Evolutionary conservation across 92 coral and sea anemone genomes (phyloP).

Genomic region (Zoanthus sociatus): DNA sequence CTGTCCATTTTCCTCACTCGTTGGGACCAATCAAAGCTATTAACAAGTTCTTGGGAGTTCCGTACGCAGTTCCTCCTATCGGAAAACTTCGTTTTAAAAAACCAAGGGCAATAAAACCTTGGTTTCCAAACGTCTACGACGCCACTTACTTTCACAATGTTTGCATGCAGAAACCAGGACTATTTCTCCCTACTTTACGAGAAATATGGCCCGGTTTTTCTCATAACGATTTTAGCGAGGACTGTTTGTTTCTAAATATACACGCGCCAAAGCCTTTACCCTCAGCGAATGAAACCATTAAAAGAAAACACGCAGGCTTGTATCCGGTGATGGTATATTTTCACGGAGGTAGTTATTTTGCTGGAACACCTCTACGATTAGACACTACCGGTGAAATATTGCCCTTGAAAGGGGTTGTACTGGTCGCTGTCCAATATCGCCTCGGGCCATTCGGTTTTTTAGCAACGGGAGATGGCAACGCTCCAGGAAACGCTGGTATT

Average conservation of each 20-base stretch:
- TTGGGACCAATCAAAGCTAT: conserved; percentile 48
- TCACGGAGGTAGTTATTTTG: conserved; percentile 43
- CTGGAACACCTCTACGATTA: conserved; percentile 41
- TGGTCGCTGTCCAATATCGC: conserved; percentile 47
- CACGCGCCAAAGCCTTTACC: conserved; percentile 29
- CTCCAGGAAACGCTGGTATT: conserved; percentile 51
- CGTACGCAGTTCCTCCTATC: conserved; percentile 34
- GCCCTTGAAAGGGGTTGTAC: conserved; percentile 35
- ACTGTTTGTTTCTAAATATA: conserved; percentile 42
- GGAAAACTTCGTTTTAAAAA: conserved; percentile 33
- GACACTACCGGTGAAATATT: conserved; percentile 37
- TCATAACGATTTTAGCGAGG: conserved; percentile 32
- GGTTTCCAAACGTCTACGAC: conserved; percentile 28
- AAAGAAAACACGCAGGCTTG: conserved; percentile 8
- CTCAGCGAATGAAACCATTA: conserved; percentile 20
- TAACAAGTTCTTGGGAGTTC: conserved; percentile 53
- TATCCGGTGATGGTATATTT: conserved; percentile 49
- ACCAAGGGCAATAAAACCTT: conserved; percentile 15
- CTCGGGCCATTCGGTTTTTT: conserved; percentile 41
- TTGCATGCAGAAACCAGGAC: conserved; percentile 7
- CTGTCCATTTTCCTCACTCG: conserved; percentile 39
- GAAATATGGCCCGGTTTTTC: conserved; percentile 24
- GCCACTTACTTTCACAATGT: conserved; percentile 44
- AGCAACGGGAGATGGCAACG: conserved; percentile 29
- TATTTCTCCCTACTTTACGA: not conserved